These are phyloP conservation scores for Aproaerema taeniolella DNA, from an alignment of 2,888 invertebrate genomes.

Conservation along the genomic window DNA sequence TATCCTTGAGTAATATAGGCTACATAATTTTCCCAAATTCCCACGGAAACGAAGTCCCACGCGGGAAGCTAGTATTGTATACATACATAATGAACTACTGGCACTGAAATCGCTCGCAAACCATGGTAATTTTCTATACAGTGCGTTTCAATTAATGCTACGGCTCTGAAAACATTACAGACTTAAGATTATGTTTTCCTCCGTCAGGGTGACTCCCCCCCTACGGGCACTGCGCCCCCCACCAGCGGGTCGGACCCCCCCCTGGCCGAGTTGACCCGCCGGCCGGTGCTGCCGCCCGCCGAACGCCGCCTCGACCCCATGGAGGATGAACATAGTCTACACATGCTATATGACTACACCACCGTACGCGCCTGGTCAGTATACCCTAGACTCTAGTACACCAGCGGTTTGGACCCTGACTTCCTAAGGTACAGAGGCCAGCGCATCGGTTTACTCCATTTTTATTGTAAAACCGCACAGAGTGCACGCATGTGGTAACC, in stretches of 20 bases:
- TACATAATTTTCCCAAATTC: too few species aligned
- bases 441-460: not conserved
- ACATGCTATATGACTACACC: constrained; percentile 93
- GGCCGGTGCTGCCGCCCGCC: constrained; percentile 87
- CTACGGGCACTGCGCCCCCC: constrained; percentile 23
- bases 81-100: too few species aligned
- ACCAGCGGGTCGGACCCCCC: constrained; percentile 27
- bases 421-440: not conserved
- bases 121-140: too few species aligned
- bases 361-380: constrained; percentile 89
- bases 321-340: constrained; percentile 88
- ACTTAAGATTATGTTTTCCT: too few species aligned
- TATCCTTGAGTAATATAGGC: too few species aligned
- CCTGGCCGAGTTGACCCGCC: constrained; percentile 72
- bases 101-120: too few species aligned
- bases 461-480: too few species aligned
- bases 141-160: too few species aligned
- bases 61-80: too few species aligned
- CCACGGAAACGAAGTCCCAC: too few species aligned
- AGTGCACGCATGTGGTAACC: too few species aligned
- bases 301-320: constrained; percentile 87
- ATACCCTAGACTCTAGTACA: not conserved
- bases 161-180: too few species aligned
- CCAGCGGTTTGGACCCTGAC: not conserved
- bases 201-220: constrained; percentile 22